These are phyloP conservation scores for Bovichtus variegatus DNA, from an alignment of 2,797 vertebrate species.

Conservation along the genomic window DNA sequence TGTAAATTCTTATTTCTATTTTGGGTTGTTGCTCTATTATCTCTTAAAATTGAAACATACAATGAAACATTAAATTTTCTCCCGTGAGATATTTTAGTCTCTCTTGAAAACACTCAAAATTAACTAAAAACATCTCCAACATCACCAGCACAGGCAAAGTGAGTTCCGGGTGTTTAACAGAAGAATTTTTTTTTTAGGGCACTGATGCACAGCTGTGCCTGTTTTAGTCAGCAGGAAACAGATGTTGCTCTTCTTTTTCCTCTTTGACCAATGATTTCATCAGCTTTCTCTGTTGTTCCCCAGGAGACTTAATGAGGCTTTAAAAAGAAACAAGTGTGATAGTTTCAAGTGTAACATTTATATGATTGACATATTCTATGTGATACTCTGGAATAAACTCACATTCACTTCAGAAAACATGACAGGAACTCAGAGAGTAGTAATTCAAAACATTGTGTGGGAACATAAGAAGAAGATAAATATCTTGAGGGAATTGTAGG, in stretches of 20 bases:
- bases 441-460: background rate
- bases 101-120: conserved; percentile 17
- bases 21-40: background rate
- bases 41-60: conserved; percentile 8
- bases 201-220: conserved; percentile 37
- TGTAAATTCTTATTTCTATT: background rate
- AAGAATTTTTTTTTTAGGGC: conserved; percentile 16
- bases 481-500: background rate
- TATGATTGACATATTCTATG: background rate
- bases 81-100: background rate
- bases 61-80: too few relatives aligned
- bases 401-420: background rate
- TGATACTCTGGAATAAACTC: background rate
- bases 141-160: conserved; percentile 13
- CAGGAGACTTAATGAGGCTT: background rate
- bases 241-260: conserved; percentile 15
- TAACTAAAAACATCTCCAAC: conserved; percentile 7
- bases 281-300: background rate
- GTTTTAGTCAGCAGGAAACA: conserved; percentile 24
- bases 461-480: background rate
- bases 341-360: background rate
- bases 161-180: conserved; percentile 43
- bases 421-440: background rate
- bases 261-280: conserved; percentile 10
- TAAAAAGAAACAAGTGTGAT: background rate